Percentiles rank a stretch among this genome's conserved stretches.
phyloP scores from a whole-genome alignment of 1,140 invertebrate genomes.

The Acyrthosiphon pisum region DNA sequence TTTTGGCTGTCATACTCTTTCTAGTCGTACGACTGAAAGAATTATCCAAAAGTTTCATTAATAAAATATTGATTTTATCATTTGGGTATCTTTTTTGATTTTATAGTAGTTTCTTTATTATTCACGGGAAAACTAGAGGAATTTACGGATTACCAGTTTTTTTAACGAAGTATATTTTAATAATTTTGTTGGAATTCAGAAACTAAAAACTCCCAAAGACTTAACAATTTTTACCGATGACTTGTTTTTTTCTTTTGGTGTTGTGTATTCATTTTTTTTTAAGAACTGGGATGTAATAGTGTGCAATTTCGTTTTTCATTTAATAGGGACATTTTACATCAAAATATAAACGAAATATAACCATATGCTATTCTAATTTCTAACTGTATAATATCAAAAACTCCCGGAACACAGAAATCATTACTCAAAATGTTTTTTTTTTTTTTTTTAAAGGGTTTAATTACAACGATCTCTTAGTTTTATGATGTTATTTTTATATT shows the following conservation, averaged over 20 bases:
- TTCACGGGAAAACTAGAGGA: not conserved
- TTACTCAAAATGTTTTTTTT: not conserved
- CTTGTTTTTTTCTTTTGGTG: not conserved
- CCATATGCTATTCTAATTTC: not conserved
- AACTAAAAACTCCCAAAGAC: not conserved
- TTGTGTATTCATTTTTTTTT: not conserved
- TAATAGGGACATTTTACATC: not conserved
- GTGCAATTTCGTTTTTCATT: not conserved
- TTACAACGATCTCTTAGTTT: not conserved
- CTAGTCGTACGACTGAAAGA: not conserved
- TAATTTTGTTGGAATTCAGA: not conserved
- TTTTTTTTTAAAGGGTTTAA: not conserved
- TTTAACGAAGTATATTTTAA: not conserved
- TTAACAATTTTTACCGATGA: too few relatives aligned
- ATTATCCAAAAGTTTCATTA: not conserved
- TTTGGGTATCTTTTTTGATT: not conserved
- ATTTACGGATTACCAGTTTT: too few relatives aligned
- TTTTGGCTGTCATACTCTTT: not conserved
- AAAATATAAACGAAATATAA: not conserved
- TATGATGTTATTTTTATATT: not conserved
- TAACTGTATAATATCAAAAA: not conserved
- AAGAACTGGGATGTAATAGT: not conserved
- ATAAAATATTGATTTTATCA: not conserved
- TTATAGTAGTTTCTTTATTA: not conserved
- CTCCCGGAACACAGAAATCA: not conserved